Conservation (phyloP, 1,140 invertebrate genomes). For the Meteorus sp. region DNA sequence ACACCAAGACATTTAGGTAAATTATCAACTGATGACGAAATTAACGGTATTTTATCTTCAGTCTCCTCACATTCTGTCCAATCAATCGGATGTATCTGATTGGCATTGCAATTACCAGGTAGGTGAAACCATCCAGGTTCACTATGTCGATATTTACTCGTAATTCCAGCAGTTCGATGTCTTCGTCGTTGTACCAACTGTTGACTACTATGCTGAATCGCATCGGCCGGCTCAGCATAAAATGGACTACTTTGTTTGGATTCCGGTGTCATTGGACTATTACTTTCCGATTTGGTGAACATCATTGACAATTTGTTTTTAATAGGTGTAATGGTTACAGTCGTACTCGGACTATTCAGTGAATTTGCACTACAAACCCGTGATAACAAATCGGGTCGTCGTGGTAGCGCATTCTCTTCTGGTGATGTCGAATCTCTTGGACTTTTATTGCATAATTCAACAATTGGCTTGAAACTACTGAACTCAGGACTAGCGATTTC, state of each 20-base stretch:
- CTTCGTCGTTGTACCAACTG: conserved; percentile 52
- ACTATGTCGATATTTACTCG: conserved; percentile 63
- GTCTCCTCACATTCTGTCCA: conserved; percentile 60
- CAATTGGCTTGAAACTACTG: conserved; percentile 52
- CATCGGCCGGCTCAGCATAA: conserved; percentile 90
- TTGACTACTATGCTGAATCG: conserved; percentile 64
- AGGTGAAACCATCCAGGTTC: conserved; percentile 65
- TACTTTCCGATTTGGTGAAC: conserved; percentile 49
- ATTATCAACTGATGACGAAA: conserved; percentile 74
- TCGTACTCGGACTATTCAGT: conserved; percentile 47
- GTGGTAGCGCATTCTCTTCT: conserved; percentile 55
- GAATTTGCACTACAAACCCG: conserved; percentile 65
- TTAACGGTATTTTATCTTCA: conserved; percentile 55
- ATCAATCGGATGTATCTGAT: conserved; percentile 63
- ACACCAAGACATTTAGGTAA: conserved; percentile 57
- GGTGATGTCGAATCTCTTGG: conserved; percentile 33
- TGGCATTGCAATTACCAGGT: conserved; percentile 41
- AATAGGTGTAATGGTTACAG: conserved; percentile 40
- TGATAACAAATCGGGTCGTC: conserved; percentile 67
- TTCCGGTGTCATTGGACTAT: conserved; percentile 50
- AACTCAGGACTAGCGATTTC: conserved; percentile 53
- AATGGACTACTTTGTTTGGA: conserved; percentile 80
- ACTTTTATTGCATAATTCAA: conserved; percentile 40
- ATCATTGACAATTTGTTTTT: conserved; percentile 53
- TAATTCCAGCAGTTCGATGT: conserved; percentile 41